Evolutionary conservation across 92 coral and sea anemone genomes (phyloP), one percentile per base, ranked within the genome.

Genomic region (Muricea muricata): DNA sequence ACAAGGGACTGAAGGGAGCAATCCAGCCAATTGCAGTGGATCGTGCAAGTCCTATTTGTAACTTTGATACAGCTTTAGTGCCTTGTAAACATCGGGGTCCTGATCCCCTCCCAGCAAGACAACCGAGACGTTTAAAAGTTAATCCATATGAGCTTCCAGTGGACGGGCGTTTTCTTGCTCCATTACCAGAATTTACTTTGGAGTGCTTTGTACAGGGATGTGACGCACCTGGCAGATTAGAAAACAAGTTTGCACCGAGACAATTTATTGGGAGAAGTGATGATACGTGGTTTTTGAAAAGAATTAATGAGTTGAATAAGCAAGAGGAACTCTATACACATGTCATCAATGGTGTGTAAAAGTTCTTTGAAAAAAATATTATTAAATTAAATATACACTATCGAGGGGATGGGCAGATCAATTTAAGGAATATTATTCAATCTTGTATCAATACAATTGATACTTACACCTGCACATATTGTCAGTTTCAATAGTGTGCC

Each of bases 111-210:
- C 98, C 98, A 1, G 88, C 94, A 20, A 88, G 97, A 78, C 91
- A 91, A 50, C 97, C 97, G 3, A 92, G 92, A 65, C 92, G 88
- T 73, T 83, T 81, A 28, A 87, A 97, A 73, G 98, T 93, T 35
- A 80, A 83, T 17, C 94, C 96, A 10, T 75, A 84, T 4, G 93
- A 90, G 25, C 90, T 91, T 21, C 79, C 92, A 23, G 63, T 89
- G 10, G 87, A 86, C 39, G 96, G 91, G 42, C 85, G 94, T 15
- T 93, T 93, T 70, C 81, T 61, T 9, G 89, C 83, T 80, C 88
- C 94, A 23, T 93, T 93, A 30, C 98, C 98, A 32, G 89, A 86
- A 47, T 96, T 96, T 70, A 96, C 98, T 13, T 69, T 96, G 32
- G 89, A 78, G 67, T 92, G 93, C 61, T 92, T 96, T 41, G 75